Percentiles rank a stretch among this genome's conserved stretches.
These are phyloP conservation scores for Euborellia annulipes DNA, from an alignment of 1,140 invertebrate species.

Conservation along the genomic window DNA sequence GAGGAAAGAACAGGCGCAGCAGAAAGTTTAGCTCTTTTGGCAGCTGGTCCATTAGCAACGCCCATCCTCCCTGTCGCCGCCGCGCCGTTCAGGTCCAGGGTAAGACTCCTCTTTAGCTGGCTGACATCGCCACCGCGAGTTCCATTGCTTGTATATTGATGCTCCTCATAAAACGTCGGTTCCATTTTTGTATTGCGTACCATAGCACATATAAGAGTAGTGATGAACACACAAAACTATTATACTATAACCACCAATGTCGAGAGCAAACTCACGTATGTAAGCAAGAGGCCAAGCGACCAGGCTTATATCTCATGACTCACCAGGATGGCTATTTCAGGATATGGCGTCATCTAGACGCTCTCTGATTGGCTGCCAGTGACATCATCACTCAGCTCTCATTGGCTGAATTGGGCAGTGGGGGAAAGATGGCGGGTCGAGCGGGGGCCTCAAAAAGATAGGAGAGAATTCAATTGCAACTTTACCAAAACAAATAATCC, in stretches of 20 bases:
- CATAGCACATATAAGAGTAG: slow-evolving; percentile 21
- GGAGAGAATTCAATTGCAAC: no score
- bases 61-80: slow-evolving; percentile 22
- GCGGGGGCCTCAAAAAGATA: no score
- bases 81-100: slow-evolving; percentile 56
- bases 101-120: slow-evolving; percentile 49
- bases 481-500: no score
- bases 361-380: slow-evolving; percentile 23
- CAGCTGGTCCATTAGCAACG: slow-evolving; percentile 9
- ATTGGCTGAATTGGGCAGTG: no score
- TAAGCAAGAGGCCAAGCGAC: not conserved
- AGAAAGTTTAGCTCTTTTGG: slow-evolving; percentile 35
- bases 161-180: slow-evolving; percentile 43
- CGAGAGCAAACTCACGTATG: not conserved
- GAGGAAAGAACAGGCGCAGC: slow-evolving; percentile 48
- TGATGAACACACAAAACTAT: slow-evolving; percentile 6
- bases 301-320: slow-evolving; percentile 33
- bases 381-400: slow-evolving; percentile 18
- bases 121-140: slow-evolving; percentile 19
- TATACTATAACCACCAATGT: slow-evolving; percentile 3
- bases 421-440: no score
- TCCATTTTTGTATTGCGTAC: slow-evolving; percentile 38
- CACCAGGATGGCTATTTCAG: slow-evolving; percentile 28
- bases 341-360: slow-evolving; percentile 23
- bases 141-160: slow-evolving; percentile 11